Evolutionary conservation across 2,888 invertebrate species (phyloP).

Genomic region (Rotaria macrura): DNA sequence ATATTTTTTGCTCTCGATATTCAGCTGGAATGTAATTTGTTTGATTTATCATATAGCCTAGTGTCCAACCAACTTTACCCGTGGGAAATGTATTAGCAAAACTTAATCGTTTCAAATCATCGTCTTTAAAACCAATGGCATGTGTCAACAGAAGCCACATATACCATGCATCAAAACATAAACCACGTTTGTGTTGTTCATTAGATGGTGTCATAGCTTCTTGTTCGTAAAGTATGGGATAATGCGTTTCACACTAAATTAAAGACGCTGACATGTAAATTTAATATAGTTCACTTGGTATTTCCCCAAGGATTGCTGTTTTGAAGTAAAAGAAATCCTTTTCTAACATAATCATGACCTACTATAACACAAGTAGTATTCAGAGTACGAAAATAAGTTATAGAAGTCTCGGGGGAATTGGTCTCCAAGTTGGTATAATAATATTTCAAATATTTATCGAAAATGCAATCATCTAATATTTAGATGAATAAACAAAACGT

Average conservation of each 20-base stretch:
- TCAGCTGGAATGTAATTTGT: slow-evolving; percentile 15
- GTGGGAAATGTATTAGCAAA: not conserved
- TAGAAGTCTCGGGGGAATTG: too few species aligned
- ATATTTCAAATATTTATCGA: too few species aligned
- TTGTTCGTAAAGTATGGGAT: not conserved
- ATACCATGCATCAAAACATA: not conserved
- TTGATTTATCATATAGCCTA: slow-evolving; percentile 13
- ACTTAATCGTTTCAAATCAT: slow-evolving; percentile 5
- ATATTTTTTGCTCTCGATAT: not conserved
- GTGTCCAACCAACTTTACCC: not conserved
- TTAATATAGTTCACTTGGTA: too few species aligned
- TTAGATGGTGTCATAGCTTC: not conserved
- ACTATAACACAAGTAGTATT: too few species aligned
- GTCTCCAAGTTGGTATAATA: too few species aligned
- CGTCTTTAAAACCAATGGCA: not conserved
- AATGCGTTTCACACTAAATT: not conserved
- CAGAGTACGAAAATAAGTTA: too few species aligned
- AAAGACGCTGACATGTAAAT: not conserved
- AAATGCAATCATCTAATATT: too few species aligned
- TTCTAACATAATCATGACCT: too few species aligned
- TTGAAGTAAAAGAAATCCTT: too few species aligned
- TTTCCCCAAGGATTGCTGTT: too few species aligned
- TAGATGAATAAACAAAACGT: too few species aligned
- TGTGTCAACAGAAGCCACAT: slow-evolving; percentile 1
- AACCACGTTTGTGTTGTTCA: not conserved